Conservation (phyloP, 2,888 invertebrate genomes). For the Chrysotoxum bicinctum region DNA sequence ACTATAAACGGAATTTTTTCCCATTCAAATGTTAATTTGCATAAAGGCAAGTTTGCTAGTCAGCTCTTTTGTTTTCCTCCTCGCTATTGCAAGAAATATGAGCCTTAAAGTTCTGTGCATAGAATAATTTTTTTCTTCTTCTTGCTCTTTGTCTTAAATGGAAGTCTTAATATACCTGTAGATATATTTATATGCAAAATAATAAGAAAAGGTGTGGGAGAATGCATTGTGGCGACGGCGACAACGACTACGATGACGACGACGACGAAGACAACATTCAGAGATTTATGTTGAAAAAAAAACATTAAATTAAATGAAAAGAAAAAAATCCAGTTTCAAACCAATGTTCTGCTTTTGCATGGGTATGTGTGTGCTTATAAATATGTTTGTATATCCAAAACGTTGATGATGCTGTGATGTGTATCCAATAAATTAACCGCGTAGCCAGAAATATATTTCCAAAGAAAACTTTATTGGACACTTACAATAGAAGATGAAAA, state of each 20-base stretch:
- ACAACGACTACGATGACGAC: slow-evolving; percentile 12
- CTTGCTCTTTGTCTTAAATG: slow-evolving; percentile 55
- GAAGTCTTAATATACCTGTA: slow-evolving; percentile 23
- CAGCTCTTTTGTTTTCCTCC: slow-evolving; percentile 61
- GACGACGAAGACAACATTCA: slow-evolving; percentile 7
- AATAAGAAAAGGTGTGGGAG: slow-evolving; percentile 67
- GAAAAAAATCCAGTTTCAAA: slow-evolving; percentile 59
- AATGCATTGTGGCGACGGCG: slow-evolving; percentile 24
- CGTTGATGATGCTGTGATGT: slow-evolving; percentile 56
- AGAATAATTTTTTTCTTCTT: slow-evolving; percentile 30
- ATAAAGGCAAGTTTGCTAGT: slow-evolving; percentile 62
- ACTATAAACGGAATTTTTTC: slow-evolving; percentile 44
- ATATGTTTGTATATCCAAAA: slow-evolving; percentile 40
- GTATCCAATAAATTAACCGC: slow-evolving; percentile 63
- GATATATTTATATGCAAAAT: slow-evolving; percentile 49
- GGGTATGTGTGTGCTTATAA: not conserved
- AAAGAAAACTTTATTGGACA: slow-evolving; percentile 29
- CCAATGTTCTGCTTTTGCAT: slow-evolving; percentile 25
- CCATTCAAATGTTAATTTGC: slow-evolving; percentile 50
- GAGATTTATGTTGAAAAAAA: slow-evolving; percentile 37
- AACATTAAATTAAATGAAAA: not conserved
- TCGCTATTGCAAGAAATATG: slow-evolving; percentile 52
- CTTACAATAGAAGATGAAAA: slow-evolving; percentile 42
- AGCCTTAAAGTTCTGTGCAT: slow-evolving; percentile 59
- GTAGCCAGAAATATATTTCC: slow-evolving; percentile 55